phyloP scores from a whole-genome alignment of 1,140 invertebrate species.

The Delia radicum region DNA sequence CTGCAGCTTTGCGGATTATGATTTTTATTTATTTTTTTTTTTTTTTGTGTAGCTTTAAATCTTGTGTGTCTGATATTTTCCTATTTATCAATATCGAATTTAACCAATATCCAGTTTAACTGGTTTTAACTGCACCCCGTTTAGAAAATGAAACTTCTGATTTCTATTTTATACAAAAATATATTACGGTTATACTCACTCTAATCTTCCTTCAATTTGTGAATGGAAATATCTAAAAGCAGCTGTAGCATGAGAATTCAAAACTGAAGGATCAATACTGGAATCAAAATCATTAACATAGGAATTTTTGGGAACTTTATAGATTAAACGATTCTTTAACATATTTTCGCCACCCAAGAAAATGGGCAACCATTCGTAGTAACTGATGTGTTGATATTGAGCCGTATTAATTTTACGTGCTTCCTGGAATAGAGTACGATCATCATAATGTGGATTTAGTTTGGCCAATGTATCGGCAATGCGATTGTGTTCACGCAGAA shows the following conservation, averaged over 20 bases:
- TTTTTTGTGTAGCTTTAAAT: no score
- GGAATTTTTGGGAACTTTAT: conserved; percentile 61
- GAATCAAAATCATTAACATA: conserved; percentile 86
- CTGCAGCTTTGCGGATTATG: no score
- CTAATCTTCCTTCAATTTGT: conserved; percentile 73
- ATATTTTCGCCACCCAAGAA: conserved; percentile 71
- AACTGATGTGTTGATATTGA: conserved; percentile 81
- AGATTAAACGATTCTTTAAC: conserved; percentile 69
- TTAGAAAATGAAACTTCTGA: no score
- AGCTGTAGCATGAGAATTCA: conserved; percentile 84
- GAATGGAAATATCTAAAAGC: conserved; percentile 89
- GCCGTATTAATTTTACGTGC: conserved; percentile 76
- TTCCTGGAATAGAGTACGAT: conserved; percentile 86
- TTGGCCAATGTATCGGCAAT: conserved; percentile 70
- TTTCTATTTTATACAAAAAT: no score
- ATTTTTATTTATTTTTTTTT: no score
- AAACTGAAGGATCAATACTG: conserved; percentile 72
- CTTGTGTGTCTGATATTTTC: no score
- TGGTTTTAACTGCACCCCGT: no score
- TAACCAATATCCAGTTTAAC: no score
- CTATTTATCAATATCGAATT: no score
- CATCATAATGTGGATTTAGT: conserved; percentile 85
- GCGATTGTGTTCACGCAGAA: conserved; percentile 88
- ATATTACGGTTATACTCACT: no score
- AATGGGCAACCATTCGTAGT: conserved; percentile 83